These are phyloP conservation scores for Drosophila yakuba DNA, from an alignment of 1,140 invertebrate genomes.

Conservation along the genomic window DNA sequence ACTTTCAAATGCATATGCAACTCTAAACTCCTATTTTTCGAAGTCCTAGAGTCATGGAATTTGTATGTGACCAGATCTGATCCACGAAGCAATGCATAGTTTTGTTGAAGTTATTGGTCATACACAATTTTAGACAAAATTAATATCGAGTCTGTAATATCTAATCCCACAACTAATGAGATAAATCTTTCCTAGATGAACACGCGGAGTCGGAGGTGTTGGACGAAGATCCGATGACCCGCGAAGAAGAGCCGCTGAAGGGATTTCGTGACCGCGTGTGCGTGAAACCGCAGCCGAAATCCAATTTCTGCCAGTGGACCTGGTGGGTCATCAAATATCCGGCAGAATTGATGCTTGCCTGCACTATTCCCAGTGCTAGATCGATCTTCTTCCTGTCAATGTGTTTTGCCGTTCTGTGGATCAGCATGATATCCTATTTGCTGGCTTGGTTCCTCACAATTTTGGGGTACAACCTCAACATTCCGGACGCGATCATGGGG, in stretches of 20 bases:
- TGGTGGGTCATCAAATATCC: slow-evolving; percentile 61
- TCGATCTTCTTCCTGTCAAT: slow-evolving; percentile 88
- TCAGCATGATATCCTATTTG: slow-evolving; percentile 92
- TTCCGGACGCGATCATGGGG: slow-evolving; percentile 92
- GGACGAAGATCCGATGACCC: slow-evolving; percentile 47
- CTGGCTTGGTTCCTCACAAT: slow-evolving; percentile 96
- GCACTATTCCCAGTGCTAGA: slow-evolving; percentile 58
- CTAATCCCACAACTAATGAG: not conserved
- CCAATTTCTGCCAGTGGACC: not conserved
- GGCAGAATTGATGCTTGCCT: slow-evolving; percentile 36
- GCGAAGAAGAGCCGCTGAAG: slow-evolving; percentile 11
- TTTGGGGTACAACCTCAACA: slow-evolving; percentile 90
- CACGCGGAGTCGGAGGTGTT: not conserved
- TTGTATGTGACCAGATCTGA: too few relatives aligned
- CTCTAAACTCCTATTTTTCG: too few relatives aligned
- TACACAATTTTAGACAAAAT: too few relatives aligned
- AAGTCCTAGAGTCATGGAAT: too few relatives aligned
- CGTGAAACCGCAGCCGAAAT: not conserved
- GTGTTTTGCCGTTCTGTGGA: slow-evolving; percentile 94
- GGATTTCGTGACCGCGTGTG: slow-evolving; percentile 36
- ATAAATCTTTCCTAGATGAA: not conserved
- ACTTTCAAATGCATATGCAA: too few relatives aligned
- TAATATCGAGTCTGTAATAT: too few relatives aligned
- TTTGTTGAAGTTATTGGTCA: too few relatives aligned
- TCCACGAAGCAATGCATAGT: too few relatives aligned